Evolutionary conservation across 2,113 vertebrate species (phyloP).

Genomic region (Uropsilus gracilis): DNA sequence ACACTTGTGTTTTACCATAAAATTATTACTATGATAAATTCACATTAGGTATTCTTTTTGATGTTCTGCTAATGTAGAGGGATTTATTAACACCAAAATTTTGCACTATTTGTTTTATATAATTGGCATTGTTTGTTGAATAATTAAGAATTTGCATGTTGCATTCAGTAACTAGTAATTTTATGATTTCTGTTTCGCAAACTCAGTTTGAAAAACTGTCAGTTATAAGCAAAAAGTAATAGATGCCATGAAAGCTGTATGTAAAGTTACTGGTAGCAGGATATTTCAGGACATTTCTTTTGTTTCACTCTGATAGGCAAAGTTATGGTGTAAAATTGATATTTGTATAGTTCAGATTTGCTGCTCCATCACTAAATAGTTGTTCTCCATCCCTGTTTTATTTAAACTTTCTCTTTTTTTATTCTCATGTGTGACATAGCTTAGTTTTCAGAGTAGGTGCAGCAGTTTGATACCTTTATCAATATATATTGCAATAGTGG

Average conservation of each 20-base stretch:
- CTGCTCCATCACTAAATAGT: neutral
- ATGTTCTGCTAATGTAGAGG: neutral
- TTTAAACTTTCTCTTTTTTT: neutral
- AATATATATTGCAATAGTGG: neutral
- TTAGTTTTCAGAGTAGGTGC: constrained; percentile 7
- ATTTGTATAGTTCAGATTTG: neutral
- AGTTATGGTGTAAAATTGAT: constrained; percentile 5
- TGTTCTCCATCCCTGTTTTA: neutral
- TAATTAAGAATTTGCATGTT: constrained; percentile 26
- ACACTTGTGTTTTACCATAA: constrained; percentile 45
- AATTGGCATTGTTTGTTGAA: constrained; percentile 2
- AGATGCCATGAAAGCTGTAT: neutral
- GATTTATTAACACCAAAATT: constrained; percentile 34
- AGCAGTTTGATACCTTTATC: constrained; percentile 29
- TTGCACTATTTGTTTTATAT: constrained; percentile 19
- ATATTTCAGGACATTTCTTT: neutral
- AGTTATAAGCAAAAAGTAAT: neutral
- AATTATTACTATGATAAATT: constrained; percentile 12
- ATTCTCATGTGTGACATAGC: neutral
- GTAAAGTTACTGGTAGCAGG: neutral
- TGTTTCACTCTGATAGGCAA: neutral
- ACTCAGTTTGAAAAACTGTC: neutral
- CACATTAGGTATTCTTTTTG: neutral
- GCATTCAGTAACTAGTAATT: constrained; percentile 7
- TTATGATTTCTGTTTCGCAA: neutral